Base-by-base conservation (phyloP, 1,140 invertebrate species). In the Drosophila tani region DNA sequence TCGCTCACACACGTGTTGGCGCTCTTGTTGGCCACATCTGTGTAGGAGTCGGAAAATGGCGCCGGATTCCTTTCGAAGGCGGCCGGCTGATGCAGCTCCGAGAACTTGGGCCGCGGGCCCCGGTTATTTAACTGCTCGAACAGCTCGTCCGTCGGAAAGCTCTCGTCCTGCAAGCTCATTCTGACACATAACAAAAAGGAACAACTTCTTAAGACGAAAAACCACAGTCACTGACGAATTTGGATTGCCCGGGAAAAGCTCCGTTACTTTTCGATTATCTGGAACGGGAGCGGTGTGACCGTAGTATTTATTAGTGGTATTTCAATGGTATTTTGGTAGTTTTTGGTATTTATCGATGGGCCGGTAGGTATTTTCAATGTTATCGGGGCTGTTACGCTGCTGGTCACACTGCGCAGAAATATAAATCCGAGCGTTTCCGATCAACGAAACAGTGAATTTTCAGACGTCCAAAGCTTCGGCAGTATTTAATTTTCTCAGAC, bases 1-100 rank as follows among this genome's bases (percentile, higher is more conserved):
- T 86, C 82, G 38, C 82, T 86, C 8, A 81, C 75, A 43, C 82
- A 86, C 14, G 82, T 86, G 24, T 86, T 82, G 40, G n/a, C 75
- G 21, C 76, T 79, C n/a, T 79, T 79, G 47, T 79, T 77, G 51
- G 75, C 65, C 32, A 9, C 53, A 51, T 79, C 75, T 8, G 50
- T 57, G 53, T 59, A 69, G 43, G 55, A 69, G 19, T 69, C 78
- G 43, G 71, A 66, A 76, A 86, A 86, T 82, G 79, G 79, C 75
- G 75, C 41, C 43, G 47, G 24, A 51, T 82, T 24, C 5, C 67
- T 43, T 29, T 82, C 62, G 9, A 81, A 78, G 17, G 75, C 63
- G 24, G 71, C 60, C 12, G 67, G 56, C 14, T 78, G 65, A 46
- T 76, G 50, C 15, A 78, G 64, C n/a, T 78, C 75, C n/a, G 49